These are phyloP conservation scores for Enteromius trimaculatus DNA, from an alignment of 2,797 vertebrate genomes.

Conservation along the genomic window DNA sequence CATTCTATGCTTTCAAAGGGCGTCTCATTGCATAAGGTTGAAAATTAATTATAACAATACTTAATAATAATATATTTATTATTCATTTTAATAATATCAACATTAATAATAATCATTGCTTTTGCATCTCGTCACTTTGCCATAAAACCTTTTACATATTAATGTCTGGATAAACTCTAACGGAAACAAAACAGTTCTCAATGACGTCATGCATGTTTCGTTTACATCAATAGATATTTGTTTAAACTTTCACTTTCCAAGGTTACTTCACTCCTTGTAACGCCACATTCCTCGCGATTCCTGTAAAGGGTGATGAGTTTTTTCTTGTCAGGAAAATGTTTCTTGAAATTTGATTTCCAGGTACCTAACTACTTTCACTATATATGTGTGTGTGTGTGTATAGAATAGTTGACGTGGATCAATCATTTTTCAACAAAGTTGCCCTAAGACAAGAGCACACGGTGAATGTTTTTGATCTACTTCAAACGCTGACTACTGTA, in stretches of 20 bases:
- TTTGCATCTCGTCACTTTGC: neutral
- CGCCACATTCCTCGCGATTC: constrained; percentile 31
- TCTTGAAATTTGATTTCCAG: neutral
- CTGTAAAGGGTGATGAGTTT: constrained; percentile 1
- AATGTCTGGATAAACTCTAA: neutral
- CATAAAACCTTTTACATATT: neutral
- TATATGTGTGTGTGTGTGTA: neutral
- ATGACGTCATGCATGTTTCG: neutral
- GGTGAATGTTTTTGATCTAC: too few relatives aligned
- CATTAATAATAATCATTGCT: neutral
- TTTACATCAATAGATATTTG: neutral
- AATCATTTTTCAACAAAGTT: too few relatives aligned
- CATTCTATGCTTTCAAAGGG: neutral
- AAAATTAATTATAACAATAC: neutral
- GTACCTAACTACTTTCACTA: neutral
- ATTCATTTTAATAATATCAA: too few relatives aligned
- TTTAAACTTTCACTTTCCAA: neutral
- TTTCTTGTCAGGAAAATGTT: neutral
- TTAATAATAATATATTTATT: too few relatives aligned
- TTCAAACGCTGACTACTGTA: too few relatives aligned
- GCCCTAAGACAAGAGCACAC: too few relatives aligned
- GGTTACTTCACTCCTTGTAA: constrained; percentile 40
- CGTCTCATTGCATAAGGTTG: neutral
- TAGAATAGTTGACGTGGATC: too few relatives aligned
- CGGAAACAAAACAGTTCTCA: neutral